A percentile compares a stretch with the other conserved stretches of the same genome.
These are phyloP conservation scores for Chauna torquata DNA, from an alignment of 2,113 vertebrate species.

Conservation along the genomic window DNA sequence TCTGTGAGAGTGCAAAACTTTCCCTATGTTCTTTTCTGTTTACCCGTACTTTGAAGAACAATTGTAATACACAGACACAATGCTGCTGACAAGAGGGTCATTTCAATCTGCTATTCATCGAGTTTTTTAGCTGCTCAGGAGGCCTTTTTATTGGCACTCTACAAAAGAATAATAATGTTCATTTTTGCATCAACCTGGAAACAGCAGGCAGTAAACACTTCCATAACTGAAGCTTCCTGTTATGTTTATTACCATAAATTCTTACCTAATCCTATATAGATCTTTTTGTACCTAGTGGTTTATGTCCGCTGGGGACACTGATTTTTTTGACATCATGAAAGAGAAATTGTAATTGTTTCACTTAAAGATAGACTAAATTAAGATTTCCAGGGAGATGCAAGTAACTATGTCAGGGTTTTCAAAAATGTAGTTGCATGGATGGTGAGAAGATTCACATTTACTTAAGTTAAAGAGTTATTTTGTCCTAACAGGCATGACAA, in stretches of 20 bases:
- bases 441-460: constrained; percentile 65
- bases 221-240: constrained; percentile 16
- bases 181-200: constrained; percentile 27
- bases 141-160: constrained; percentile 5
- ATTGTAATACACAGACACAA: background rate
- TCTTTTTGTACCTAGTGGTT: background rate
- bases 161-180: constrained; percentile 26
- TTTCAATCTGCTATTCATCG: background rate
- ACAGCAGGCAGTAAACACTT: background rate
- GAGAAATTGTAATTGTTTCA: background rate
- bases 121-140: background rate
- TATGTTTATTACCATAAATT: constrained; percentile 2
- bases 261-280: background rate
- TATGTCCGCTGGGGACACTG: background rate
- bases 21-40: background rate
- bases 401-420: constrained; percentile 11
- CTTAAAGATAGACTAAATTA: background rate
- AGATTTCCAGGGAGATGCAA: background rate
- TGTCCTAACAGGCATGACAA: constrained; percentile 81
- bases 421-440: constrained; percentile 31
- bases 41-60: background rate
- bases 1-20: background rate
- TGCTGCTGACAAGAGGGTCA: background rate
- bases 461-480: constrained; percentile 74
- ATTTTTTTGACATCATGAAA: background rate